Base-by-base conservation (phyloP, 2,113 vertebrate species). In the Neolamprologus caudopunctatus region DNA sequence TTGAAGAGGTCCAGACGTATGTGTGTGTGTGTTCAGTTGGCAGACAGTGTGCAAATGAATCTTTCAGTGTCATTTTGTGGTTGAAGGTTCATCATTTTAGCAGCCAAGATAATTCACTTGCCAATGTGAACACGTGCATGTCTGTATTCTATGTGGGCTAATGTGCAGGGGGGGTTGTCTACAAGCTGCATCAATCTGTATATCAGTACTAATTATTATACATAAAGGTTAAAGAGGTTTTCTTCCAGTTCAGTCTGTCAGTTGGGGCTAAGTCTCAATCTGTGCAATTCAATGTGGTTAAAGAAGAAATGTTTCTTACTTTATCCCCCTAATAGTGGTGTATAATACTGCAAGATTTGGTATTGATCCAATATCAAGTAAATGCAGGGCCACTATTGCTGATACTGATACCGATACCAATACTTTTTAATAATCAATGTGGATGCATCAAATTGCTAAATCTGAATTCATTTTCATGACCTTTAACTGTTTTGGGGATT, bases 11-110 rank as follows among this genome's bases (percentile, higher is more conserved):
- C 85, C 86, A 91, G 81, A 86, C 71, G 53, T 50, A n/a, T 83
- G 68, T 81, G 81, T 58, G 66, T 50, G 86, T 86, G 83, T 88
- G 79, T 91, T 85, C 35, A 58, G 79, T 88, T 92, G 83, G 89
- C 68, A 37, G 88, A 88, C 31, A 45, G 82, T 73, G 87, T 88
- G 94, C 90, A 93, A 92, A 95, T 92, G 55, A 94, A 95, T 95
- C 89, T 94, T 92, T 96, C 94, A 95, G 93, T 95, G 96, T 95
- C 94, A 96, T 91, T 90, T 93, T 95, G 93, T 89, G 89, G 89
- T 87, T 95, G 93, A 93, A 89, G 92, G 92, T 90, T 92, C 91
- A 93, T 96, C 93, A 93, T 93, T 96, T 94, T 87, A 93, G 90
- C 91, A 86, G 94, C 84, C 57, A 86, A 93, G 93, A 92, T 93